Percentiles rank a stretch among this genome's conserved stretches.
Conservation (phyloP, 2,888 invertebrate species). For the Oxycera nigricornis region DNA sequence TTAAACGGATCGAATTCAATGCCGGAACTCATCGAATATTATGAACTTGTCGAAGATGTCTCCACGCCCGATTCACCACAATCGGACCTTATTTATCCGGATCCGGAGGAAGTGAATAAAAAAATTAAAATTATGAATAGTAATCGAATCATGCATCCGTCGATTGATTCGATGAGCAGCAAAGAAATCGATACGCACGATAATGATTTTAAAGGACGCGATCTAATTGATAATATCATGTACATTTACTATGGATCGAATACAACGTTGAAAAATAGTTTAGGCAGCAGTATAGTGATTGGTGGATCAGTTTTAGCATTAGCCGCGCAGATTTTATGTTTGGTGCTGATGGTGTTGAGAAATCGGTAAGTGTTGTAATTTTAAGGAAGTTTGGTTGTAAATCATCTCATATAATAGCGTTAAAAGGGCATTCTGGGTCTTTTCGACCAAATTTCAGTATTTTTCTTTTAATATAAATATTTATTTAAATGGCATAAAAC, state of each 20-base stretch:
- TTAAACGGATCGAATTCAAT: slow-evolving; percentile 46
- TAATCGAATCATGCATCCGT: slow-evolving; percentile 16
- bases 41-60: slow-evolving; percentile 44
- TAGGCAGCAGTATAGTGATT: slow-evolving; percentile 63
- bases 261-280: slow-evolving; percentile 63
- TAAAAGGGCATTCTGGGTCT: neutral
- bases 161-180: neutral
- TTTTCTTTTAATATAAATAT: no score
- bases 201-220: slow-evolving; percentile 70
- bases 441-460: no score
- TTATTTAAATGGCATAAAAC: no score
- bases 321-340: slow-evolving; percentile 64
- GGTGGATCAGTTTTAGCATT: slow-evolving; percentile 64
- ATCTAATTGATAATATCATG: slow-evolving; percentile 76
- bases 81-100: slow-evolving; percentile 48
- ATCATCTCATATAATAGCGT: neutral
- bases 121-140: slow-evolving; percentile 43
- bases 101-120: slow-evolving; percentile 48
- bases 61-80: slow-evolving; percentile 31
- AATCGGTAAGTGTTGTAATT: slow-evolving; percentile 48
- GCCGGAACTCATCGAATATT: slow-evolving; percentile 48
- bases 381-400: neutral
- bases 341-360: slow-evolving; percentile 56
- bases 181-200: slow-evolving; percentile 37
- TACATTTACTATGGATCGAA: slow-evolving; percentile 73